Conservation (phyloP, 1,140 invertebrate species). For the Gryon sp. region DNA sequence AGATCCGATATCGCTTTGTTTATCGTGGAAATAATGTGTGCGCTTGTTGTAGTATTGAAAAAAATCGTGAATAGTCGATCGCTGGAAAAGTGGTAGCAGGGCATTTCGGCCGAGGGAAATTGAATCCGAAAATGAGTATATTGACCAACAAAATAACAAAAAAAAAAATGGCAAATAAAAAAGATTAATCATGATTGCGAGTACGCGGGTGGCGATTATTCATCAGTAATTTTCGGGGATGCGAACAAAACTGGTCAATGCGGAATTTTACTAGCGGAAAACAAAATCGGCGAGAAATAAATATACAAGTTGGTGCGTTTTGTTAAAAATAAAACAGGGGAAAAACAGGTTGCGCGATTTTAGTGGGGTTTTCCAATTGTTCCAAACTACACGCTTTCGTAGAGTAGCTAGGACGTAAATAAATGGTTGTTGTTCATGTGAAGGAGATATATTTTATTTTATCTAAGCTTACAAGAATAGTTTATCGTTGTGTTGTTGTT, state of each 20-base stretch:
- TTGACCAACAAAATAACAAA: slow-evolving; percentile 54
- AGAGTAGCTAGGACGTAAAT: no score
- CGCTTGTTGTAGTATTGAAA: slow-evolving; percentile 24
- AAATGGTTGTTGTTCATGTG: no score
- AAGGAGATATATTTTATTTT: no score
- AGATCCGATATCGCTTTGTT: slow-evolving; percentile 61
- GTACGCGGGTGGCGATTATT: slow-evolving; percentile 1
- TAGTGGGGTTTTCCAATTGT: no score
- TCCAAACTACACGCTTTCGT: no score
- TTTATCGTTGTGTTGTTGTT: no score
- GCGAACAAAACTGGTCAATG: neutral
- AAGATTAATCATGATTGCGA: slow-evolving; percentile 45
- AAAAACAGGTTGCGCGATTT: no score
- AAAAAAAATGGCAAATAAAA: slow-evolving; percentile 54
- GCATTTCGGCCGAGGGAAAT: slow-evolving; percentile 47
- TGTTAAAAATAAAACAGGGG: no score
- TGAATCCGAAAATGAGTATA: slow-evolving; percentile 59
- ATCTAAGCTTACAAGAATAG: no score
- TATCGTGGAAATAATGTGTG: slow-evolving; percentile 58
- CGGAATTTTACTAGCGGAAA: neutral
- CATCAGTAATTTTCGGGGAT: neutral
- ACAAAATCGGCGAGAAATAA: neutral
- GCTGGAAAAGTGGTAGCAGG: slow-evolving; percentile 40
- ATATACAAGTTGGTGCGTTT: no score
- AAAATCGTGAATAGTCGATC: slow-evolving; percentile 28